These are phyloP conservation scores for Heliocidaris tuberculata DNA, from an alignment of 35 echinoderm and acorn worm genomes.

Conservation along the genomic window DNA sequence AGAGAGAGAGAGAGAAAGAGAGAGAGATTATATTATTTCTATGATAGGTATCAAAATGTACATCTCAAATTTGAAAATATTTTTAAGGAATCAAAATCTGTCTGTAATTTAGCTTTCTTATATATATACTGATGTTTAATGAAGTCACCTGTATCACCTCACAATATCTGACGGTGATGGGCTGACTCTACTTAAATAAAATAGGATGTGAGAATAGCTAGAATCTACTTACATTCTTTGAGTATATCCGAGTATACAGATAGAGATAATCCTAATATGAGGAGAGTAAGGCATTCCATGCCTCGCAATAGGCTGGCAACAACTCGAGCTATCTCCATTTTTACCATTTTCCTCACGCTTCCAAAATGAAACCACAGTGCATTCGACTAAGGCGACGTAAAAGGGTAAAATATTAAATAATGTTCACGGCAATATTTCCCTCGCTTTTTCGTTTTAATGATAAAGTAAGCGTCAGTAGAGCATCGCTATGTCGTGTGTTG, in stretches of 20 bases:
- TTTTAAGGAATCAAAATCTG: no score
- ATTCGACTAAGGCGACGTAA: not conserved
- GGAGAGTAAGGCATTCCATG: not conserved
- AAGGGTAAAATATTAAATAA: not conserved
- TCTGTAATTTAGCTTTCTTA: no score
- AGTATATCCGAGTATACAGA: not conserved
- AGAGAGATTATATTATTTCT: no score
- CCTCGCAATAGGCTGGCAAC: not conserved
- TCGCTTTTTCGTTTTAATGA: not conserved
- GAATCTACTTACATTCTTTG: not conserved
- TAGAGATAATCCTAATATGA: constrained; percentile 6
- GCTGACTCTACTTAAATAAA: no score
- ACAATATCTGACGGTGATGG: no score
- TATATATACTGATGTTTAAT: no score
- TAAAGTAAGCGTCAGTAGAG: not conserved
- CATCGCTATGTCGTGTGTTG: not conserved
- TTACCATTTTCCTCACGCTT: not conserved
- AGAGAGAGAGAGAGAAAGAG: no score
- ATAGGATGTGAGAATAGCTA: no score
- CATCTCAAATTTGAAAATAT: no score
- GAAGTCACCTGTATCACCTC: no score
- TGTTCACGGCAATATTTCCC: not conserved
- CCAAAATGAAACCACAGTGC: not conserved
- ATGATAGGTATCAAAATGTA: no score
- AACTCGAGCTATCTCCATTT: not conserved